Conservation (phyloP, 2,888 invertebrate species). For the Pristionchus mayeri region DNA sequence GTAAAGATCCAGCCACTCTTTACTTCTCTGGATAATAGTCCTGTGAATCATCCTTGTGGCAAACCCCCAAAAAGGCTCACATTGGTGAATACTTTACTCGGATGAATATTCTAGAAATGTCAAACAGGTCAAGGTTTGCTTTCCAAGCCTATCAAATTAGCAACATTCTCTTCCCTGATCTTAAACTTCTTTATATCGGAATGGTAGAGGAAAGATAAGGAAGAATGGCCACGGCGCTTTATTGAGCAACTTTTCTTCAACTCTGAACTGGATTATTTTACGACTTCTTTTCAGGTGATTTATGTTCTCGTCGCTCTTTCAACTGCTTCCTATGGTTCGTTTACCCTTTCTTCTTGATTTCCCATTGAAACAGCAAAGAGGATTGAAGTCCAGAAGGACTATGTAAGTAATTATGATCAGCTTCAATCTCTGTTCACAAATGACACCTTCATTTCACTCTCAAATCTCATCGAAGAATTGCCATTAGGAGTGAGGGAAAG, state of each 20-base stretch:
- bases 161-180: too few species aligned
- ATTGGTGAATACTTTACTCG: neutral
- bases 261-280: constrained; percentile 36
- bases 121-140: constrained; percentile 8
- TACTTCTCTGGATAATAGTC: neutral
- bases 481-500: neutral
- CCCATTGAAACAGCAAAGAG: too few species aligned
- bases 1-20: constrained; percentile 20
- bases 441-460: neutral
- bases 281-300: constrained; percentile 7
- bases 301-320: neutral
- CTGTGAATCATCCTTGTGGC: neutral
- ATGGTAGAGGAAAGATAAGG: neutral
- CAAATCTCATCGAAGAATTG: neutral
- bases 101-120: neutral
- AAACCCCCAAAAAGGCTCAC: neutral
- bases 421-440: neutral
- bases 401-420: neutral
- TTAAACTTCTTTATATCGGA: neutral
- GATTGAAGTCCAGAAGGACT: too few species aligned
- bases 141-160: neutral
- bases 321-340: constrained; percentile 20
- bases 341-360: constrained; percentile 14
- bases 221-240: neutral
- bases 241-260: neutral